Evolutionary conservation across 2,797 vertebrate species (phyloP), one percentile per base, ranked within the genome.

Genomic region (Crenuchus spilurus): DNA sequence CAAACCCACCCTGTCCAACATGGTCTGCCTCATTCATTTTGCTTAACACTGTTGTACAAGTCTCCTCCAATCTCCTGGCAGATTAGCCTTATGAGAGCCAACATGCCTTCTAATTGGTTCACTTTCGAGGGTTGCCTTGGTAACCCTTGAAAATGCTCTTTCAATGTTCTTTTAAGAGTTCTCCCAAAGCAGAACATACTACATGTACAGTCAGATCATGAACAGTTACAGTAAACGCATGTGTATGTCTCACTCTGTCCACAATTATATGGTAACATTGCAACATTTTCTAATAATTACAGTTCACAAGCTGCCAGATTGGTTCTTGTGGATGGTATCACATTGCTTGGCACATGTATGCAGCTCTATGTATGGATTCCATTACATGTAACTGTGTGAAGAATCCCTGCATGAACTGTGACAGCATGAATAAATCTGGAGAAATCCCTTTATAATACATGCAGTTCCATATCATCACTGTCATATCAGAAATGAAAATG

Each of bases 61-160:
- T 72, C 61, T 78, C 65, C 70, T 71, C 64, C 70, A 70, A 72
- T 83, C 71, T 79, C 79, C 41, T 66, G 63, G 74, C 74, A 75
- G 74, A 74, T 83, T 77, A 76, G 71, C 30, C 48, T 61, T 75
- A 76, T 51, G 52, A 83, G 74, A 76, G 61, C 71, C 70, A 64
- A 66, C 42, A 30, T 70, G 76, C 66, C 70, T 79, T 72, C 66
- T 72, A 79, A 83, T 80, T 79, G 67, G 71, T 77, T 68, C 76
- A 69, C 64, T 63, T 81, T 75, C 60, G 67, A 31, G 51, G 60
- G 82, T 83, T 83, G 79, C 82, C 82, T 72, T 75, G 82, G 79
- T 70, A 83, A 83, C 80, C 75, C 71, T 75, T 76, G 57, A 33
- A 72, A 76, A 75, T 60, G 60, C 62, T 77, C 74, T 70, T 51